A percentile compares a stretch with the other conserved stretches of the same genome.
Conservation (phyloP, 2,797 vertebrate species). For the Gymnothorax javanicus region DNA sequence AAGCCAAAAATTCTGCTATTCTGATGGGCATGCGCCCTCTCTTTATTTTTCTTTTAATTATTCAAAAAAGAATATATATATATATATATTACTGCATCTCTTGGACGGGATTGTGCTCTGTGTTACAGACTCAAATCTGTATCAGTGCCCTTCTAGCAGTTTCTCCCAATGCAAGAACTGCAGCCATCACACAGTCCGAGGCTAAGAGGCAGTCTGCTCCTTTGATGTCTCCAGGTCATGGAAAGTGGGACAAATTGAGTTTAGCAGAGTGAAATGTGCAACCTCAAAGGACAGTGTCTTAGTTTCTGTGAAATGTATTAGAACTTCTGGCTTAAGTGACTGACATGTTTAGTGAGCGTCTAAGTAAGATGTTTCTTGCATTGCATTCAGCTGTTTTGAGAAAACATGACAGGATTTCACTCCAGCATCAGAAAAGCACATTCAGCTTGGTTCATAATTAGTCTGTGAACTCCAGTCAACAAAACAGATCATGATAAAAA, state of each 20-base stretch:
- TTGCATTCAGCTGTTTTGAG: background rate
- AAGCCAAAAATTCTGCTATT: conserved; percentile 26
- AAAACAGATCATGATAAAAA: background rate
- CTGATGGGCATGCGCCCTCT: conserved; percentile 12
- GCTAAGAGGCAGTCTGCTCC: conserved; percentile 29
- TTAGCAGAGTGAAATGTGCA: background rate
- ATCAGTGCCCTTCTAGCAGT: conserved; percentile 44
- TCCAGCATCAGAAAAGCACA: background rate
- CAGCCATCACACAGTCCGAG: conserved; percentile 31
- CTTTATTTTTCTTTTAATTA: conserved; percentile 29
- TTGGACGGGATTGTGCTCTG: conserved; percentile 38
- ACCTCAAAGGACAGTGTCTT: background rate
- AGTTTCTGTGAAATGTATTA: background rate
- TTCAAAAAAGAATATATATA: background rate
- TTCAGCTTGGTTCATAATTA: background rate
- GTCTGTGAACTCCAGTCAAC: background rate
- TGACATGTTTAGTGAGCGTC: background rate
- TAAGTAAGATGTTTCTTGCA: background rate
- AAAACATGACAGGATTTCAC: background rate
- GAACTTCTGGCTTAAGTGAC: background rate
- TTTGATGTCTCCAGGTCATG: conserved; percentile 46
- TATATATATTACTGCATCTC: background rate
- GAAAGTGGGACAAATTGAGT: background rate
- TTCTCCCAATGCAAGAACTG: conserved; percentile 42
- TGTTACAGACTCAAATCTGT: conserved; percentile 56